Evolutionary conservation across 2,113 vertebrate species (phyloP).

Genomic region (Nipponia nippon): DNA sequence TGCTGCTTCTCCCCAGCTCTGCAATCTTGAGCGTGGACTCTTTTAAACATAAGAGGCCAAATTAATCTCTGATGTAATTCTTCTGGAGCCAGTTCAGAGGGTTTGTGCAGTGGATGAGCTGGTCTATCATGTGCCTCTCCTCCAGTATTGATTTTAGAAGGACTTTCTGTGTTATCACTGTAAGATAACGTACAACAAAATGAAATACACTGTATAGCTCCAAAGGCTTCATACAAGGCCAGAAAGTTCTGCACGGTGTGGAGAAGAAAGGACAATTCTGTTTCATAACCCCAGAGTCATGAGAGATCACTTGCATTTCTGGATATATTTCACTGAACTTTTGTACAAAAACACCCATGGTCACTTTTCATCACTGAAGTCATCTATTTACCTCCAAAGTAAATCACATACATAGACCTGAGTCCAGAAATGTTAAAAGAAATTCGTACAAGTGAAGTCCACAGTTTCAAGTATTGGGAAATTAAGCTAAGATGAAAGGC

Average conservation of each 20-base stretch:
- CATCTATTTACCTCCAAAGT: not conserved
- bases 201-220: not conserved
- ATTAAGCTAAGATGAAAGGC: not conserved
- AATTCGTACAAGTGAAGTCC: not conserved
- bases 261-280: not conserved
- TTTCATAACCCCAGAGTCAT: not conserved
- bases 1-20: constrained; percentile 35
- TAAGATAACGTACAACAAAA: not conserved
- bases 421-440: not conserved
- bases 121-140: not conserved
- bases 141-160: not conserved
- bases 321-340: not conserved
- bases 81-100: constrained; percentile 47
- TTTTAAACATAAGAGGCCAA: constrained; percentile 15
- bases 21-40: not conserved
- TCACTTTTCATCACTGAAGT: not conserved
- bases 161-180: not conserved
- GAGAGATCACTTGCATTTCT: not conserved
- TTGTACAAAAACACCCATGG: not conserved
- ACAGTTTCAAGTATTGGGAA: not conserved
- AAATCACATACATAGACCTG: not conserved
- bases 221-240: not conserved
- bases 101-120: not conserved
- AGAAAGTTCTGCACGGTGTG: not conserved
- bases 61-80: constrained; percentile 41